Evolutionary conservation across 2,113 vertebrate genomes (phyloP).

Genomic region (Suncus etruscus): DNA sequence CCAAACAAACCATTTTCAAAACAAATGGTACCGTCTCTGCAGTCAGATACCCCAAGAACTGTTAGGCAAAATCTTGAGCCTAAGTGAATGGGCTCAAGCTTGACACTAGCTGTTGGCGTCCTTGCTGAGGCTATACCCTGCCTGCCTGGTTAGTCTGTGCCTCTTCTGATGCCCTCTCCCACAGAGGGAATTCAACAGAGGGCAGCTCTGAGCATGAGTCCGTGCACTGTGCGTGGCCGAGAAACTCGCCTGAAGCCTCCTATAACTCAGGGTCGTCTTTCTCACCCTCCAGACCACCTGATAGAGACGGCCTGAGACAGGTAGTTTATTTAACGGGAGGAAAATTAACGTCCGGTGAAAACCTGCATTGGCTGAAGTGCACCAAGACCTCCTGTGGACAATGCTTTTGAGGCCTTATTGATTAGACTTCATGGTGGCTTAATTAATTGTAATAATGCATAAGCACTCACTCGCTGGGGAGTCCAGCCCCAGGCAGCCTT

Average conservation of each 20-base stretch:
- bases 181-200: no score
- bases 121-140: no score
- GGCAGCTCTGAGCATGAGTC: no score
- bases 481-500: slow-evolving; percentile 52
- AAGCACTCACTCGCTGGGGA: slow-evolving; percentile 70
- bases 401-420: slow-evolving; percentile 78
- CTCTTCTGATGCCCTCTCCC: no score
- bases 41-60: neutral
- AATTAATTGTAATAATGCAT: slow-evolving; percentile 72
- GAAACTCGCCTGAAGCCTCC: neutral
- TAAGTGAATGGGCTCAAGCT: neutral
- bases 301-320: slow-evolving; percentile 50
- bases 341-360: slow-evolving; percentile 74
- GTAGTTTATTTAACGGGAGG: slow-evolving; percentile 68
- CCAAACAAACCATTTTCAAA: no score
- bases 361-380: slow-evolving; percentile 26
- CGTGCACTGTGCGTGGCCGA: neutral
- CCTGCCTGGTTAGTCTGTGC: no score
- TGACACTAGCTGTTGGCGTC: neutral
- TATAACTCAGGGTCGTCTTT: slow-evolving; percentile 38
- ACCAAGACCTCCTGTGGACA: slow-evolving; percentile 74
- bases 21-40: no score
- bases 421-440: slow-evolving; percentile 76
- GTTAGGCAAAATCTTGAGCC: neutral
- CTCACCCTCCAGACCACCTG: slow-evolving; percentile 12